phyloP scores from a whole-genome alignment of 2,888 invertebrate genomes.

The Podotricha telesiphe region DNA sequence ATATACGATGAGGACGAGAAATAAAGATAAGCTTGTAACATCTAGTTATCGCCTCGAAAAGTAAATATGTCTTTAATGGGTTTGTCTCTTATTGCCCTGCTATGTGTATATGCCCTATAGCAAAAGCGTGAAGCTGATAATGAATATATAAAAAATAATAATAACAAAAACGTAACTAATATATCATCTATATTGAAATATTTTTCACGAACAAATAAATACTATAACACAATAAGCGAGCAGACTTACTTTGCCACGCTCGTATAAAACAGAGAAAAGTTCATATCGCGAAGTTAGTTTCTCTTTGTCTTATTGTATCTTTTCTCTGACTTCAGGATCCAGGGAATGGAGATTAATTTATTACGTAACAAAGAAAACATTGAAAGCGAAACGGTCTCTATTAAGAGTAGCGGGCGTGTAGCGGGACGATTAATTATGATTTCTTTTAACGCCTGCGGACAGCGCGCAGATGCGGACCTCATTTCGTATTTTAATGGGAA shows the following conservation, averaged over 20 bases:
- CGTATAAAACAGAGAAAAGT: constrained; percentile 35
- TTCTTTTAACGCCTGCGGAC: constrained; percentile 75
- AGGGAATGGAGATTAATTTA: constrained; percentile 81
- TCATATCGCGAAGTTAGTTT: constrained; percentile 52
- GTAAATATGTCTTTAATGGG: too few relatives aligned
- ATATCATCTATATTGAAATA: not conserved
- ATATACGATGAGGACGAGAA: too few relatives aligned
- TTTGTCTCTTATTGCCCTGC: too few relatives aligned
- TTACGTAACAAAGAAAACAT: constrained; percentile 78
- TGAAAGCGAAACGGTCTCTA: constrained; percentile 78
- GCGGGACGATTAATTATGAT: constrained; percentile 80
- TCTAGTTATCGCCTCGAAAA: too few relatives aligned
- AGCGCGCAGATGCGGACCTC: constrained; percentile 48
- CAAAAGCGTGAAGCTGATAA: too few relatives aligned
- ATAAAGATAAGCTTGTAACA: too few relatives aligned
- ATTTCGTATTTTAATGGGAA: constrained; percentile 54
- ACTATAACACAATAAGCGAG: constrained; percentile 2
- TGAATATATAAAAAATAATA: too few relatives aligned
- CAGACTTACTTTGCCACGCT: constrained; percentile 16
- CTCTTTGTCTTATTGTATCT: constrained; percentile 63
- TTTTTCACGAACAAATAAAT: constrained; percentile 6
- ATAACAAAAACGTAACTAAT: not conserved
- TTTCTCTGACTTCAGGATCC: constrained; percentile 55
- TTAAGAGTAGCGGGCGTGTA: constrained; percentile 74
- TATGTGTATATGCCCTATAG: too few relatives aligned